phyloP scores from a whole-genome alignment of 1,140 invertebrate species.

The Rhizoglyphus robini region DNA sequence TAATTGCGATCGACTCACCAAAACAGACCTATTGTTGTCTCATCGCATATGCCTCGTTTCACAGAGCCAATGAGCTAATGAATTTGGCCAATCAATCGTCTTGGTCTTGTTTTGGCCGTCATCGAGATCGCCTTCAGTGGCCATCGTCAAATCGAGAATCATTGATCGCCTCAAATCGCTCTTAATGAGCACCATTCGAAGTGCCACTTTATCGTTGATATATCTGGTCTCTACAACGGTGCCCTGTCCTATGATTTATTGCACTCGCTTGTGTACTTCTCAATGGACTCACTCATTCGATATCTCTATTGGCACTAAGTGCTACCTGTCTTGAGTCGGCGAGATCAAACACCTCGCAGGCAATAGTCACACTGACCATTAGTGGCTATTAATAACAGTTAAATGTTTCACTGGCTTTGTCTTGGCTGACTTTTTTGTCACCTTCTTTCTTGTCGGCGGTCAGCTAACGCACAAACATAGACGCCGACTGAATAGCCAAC shows the following conservation, averaged over 20 bases:
- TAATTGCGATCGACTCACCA: too few relatives aligned
- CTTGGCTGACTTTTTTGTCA: neutral
- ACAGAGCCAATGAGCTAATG: neutral
- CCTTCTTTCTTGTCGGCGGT: neutral
- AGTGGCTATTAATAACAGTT: slow-evolving; percentile 10
- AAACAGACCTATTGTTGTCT: slow-evolving; percentile 6
- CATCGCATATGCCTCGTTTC: slow-evolving; percentile 6
- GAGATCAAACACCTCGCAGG: neutral
- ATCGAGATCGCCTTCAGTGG: too few relatives aligned
- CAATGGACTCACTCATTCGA: neutral
- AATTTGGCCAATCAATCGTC: too few relatives aligned
- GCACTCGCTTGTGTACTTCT: neutral
- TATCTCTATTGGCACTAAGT: neutral
- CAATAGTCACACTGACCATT: neutral
- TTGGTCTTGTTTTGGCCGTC: too few relatives aligned
- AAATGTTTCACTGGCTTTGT: neutral
- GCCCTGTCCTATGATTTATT: neutral
- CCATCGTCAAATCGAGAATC: too few relatives aligned
- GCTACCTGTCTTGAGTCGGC: slow-evolving; percentile 4
- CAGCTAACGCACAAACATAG: too few relatives aligned
- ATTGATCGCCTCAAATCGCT: too few relatives aligned
- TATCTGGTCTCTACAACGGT: too few relatives aligned
- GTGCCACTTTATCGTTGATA: too few relatives aligned
- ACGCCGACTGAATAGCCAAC: too few relatives aligned
- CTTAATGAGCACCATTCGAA: too few relatives aligned